Evolutionary conservation across 2,888 invertebrate genomes (phyloP).

Genomic region (Drosophila algonquin): DNA sequence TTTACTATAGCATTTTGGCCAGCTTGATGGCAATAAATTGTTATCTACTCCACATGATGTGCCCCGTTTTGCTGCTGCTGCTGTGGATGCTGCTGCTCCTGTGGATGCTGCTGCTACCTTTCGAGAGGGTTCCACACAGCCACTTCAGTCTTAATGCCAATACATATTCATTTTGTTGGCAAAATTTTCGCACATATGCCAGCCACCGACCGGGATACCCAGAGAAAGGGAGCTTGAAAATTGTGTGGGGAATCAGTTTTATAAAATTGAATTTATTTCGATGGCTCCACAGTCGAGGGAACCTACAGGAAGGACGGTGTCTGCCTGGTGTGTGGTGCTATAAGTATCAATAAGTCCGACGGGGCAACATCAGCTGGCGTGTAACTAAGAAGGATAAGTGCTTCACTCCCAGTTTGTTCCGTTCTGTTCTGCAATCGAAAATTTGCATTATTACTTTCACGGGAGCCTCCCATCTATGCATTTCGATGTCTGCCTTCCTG

Average conservation of each 20-base stretch:
- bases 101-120: conserved; percentile 46
- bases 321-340: conserved; percentile 58
- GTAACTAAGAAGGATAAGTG: conserved; percentile 79
- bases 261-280: conserved; percentile 78
- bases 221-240: conserved; percentile 52
- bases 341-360: conserved; percentile 74
- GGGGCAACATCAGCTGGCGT: conserved; percentile 59
- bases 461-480: conserved; percentile 32
- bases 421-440: conserved; percentile 48
- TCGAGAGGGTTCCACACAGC: conserved; percentile 27
- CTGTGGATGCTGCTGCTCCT: conserved; percentile 24
- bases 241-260: conserved; percentile 79
- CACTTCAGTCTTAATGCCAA: conserved; percentile 76
- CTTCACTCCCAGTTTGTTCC: conserved; percentile 20
- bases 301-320: not conserved
- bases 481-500: conserved; percentile 16
- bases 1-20: conserved; percentile 76
- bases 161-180: conserved; percentile 74
- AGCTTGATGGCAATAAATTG: conserved; percentile 73
- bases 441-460: conserved; percentile 73
- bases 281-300: conserved; percentile 63
- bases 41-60: conserved; percentile 64
- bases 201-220: conserved; percentile 26
- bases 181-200: conserved; percentile 75
- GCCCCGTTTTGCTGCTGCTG: conserved; percentile 30